Evolutionary conservation across 2,113 vertebrate species (phyloP).

Genomic region (Hemiscyllium ocellatum): DNA sequence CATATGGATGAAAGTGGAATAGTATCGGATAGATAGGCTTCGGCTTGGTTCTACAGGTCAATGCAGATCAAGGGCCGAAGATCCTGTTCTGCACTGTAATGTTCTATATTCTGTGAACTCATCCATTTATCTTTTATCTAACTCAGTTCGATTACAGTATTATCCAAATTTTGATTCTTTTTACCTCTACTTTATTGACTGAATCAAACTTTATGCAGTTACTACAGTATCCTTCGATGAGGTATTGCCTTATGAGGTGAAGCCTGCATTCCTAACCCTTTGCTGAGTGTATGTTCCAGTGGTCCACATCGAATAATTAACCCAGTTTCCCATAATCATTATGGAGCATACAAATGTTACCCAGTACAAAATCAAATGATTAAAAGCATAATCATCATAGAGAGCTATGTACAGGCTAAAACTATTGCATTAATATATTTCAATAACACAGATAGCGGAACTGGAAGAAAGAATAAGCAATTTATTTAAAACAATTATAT

Average conservation of each 20-base stretch:
- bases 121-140: neutral
- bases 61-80: too few species aligned
- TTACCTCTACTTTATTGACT: conserved; percentile 8
- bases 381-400: neutral
- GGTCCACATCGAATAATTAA: neutral
- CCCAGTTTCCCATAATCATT: neutral
- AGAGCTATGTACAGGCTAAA: neutral
- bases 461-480: neutral
- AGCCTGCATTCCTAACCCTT: neutral
- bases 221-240: neutral
- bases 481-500: neutral
- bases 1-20: too few species aligned
- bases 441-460: neutral
- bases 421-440: neutral
- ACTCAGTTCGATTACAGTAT: neutral
- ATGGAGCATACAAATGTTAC: neutral
- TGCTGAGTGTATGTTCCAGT: neutral
- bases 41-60: too few species aligned
- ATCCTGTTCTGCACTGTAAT: too few species aligned
- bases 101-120: too few species aligned
- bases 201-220: neutral
- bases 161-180: neutral
- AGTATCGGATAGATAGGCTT: too few species aligned
- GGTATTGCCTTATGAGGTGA: neutral
- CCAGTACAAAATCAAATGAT: neutral